Base-by-base conservation (phyloP, 2,113 vertebrate genomes). In the Gavialis gangeticus region DNA sequence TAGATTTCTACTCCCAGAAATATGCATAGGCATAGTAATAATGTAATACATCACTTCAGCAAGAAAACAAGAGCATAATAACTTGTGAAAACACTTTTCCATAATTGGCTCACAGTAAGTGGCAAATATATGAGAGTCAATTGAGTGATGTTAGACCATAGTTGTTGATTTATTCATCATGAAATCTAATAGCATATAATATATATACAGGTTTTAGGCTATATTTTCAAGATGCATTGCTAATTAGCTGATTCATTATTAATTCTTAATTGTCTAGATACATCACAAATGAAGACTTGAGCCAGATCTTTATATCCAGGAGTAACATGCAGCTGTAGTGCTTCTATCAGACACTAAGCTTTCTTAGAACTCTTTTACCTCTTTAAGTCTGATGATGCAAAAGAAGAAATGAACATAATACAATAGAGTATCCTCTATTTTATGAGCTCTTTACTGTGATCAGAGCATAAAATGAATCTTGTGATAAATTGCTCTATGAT, bases 391-490 rank as follows among this genome's bases (percentile, higher is more conserved):
- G 76, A 76, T 86, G 87, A 85, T 87, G 87, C 54, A 95, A 79
- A 95, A 30, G 82, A 91, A 93, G 81, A 89, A 75, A 30, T 69
- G 82, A 92, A 64, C 67, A 28, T 88, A 59, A 58, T 60, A 19
- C 82, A 84, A 79, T 19, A 83, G 76, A 66, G n/a, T 54, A 0
- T 84, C 88, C 56, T 89, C 27, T 71, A 71, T 93, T 94, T 64
- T 21, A 63, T 18, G 80, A 92, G 86, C 46, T 96, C 66, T 87
- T 95, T 73, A 54, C 82, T 96, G 79, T 96, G 93, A 95, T 88
- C n/a, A 92, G 80, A 93, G 79, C 58, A 66, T 0, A 27, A 82
- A 80, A 85, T 69, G 91, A 89, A 91, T 83, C 71, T 92, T 63
- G 67, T 82, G 90, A 82, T 34, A 83, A 17, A 18, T 92, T 79